phyloP scores from a whole-genome alignment of 2,888 invertebrate species.

The Didymodactylos carnosus region DNA sequence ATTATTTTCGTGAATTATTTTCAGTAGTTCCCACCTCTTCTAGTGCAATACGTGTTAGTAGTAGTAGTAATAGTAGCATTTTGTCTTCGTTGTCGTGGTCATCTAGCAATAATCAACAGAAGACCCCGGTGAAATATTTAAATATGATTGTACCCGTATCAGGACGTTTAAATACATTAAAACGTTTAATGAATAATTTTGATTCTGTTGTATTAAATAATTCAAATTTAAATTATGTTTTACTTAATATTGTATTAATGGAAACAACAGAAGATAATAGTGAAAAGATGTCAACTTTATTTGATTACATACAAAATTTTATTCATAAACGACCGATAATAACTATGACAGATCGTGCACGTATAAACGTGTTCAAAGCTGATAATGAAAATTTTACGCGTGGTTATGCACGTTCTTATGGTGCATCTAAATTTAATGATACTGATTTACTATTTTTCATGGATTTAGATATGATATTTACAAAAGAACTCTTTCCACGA shows the following conservation, averaged over 20 bases:
- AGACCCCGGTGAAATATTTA: not conserved
- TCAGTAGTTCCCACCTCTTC: not conserved
- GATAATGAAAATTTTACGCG: constrained; percentile 6
- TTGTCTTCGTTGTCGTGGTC: not conserved
- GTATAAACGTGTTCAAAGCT: not conserved
- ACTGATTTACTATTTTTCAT: constrained; percentile 66
- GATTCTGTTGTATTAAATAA: not conserved
- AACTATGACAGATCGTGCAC: constrained; percentile 14
- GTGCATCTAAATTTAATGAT: constrained; percentile 32
- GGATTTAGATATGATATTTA: constrained; percentile 84
- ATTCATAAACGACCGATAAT: not conserved
- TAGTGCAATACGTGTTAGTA: not conserved
- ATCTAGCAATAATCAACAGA: not conserved
- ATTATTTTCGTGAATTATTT: not conserved
- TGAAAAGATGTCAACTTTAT: not conserved
- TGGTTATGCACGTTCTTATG: constrained; percentile 45
- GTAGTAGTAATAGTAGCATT: not conserved
- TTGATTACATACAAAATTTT: constrained; percentile 1
- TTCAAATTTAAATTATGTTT: not conserved
- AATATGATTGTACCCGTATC: not conserved
- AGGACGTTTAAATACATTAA: not conserved
- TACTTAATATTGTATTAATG: not conserved
- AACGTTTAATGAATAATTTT: not conserved
- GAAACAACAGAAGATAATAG: constrained; percentile 2
- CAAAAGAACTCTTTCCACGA: constrained; percentile 49